These are phyloP conservation scores for Misgurnus mizolepis DNA, from an alignment of 2,113 vertebrate genomes.

Conservation along the genomic window DNA sequence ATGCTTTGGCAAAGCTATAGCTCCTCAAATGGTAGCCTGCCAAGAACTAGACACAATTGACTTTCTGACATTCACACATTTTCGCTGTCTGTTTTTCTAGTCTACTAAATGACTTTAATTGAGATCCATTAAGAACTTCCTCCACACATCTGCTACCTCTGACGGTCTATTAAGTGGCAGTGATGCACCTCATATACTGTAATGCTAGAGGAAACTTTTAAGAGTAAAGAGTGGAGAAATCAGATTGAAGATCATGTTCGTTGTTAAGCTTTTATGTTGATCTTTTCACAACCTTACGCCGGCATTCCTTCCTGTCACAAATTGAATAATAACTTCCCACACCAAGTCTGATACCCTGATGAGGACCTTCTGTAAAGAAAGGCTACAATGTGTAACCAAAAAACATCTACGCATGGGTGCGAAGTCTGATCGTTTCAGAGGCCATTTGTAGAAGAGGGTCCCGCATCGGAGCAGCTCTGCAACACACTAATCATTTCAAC, in stretches of 20 bases:
- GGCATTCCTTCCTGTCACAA: not conserved
- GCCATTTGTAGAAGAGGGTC: not conserved
- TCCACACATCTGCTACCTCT: constrained; percentile 13
- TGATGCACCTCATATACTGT: not conserved
- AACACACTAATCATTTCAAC: not conserved
- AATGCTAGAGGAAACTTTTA: not conserved
- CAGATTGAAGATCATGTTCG: no score
- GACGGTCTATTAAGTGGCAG: constrained; percentile 1
- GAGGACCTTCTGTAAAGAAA: not conserved
- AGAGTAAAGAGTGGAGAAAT: no score
- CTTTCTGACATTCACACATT: constrained; percentile 11
- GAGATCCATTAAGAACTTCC: constrained; percentile 5
- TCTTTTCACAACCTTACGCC: not conserved
- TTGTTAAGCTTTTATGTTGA: no score
- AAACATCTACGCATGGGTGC: not conserved
- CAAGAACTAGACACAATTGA: constrained; percentile 39
- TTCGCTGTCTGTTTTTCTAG: constrained; percentile 19
- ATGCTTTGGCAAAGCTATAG: constrained; percentile 39
- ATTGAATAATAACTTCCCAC: not conserved
- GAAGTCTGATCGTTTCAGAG: not conserved
- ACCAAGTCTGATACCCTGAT: not conserved
- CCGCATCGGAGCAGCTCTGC: not conserved
- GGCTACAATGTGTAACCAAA: not conserved
- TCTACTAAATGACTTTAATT: constrained; percentile 31
- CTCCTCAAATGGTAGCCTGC: constrained; percentile 9